Conservation (phyloP, 2,113 vertebrate genomes). For the Ictalurus furcatus region DNA sequence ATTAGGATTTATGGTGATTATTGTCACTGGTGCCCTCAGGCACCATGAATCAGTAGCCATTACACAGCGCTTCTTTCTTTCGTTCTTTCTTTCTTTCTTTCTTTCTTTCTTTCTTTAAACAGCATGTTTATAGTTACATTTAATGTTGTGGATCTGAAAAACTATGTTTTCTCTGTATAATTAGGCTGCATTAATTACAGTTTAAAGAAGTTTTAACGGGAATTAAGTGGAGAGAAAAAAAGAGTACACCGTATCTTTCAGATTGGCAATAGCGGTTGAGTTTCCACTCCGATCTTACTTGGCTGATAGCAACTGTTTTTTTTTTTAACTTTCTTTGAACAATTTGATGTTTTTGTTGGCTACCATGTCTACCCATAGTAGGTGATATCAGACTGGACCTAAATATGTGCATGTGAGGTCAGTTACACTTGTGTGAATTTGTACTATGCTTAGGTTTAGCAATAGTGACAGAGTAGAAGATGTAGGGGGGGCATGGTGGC, state of each 20-base stretch:
- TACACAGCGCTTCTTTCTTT: not conserved
- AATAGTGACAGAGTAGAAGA: not conserved
- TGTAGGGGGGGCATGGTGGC: too few species aligned
- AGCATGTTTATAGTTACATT: not conserved
- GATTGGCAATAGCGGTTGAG: not conserved
- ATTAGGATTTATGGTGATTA: not conserved
- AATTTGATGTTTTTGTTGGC: not conserved
- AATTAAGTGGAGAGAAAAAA: not conserved
- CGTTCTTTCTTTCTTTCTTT: conserved; percentile 7
- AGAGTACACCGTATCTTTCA: too few species aligned
- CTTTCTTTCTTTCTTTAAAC: not conserved
- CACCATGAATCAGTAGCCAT: not conserved
- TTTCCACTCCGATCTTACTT: not conserved
- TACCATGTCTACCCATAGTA: not conserved
- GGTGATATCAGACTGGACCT: not conserved
- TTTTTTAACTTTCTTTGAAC: not conserved
- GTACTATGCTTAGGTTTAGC: not conserved
- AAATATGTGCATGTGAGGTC: not conserved
- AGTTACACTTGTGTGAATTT: not conserved
- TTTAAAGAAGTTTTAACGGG: not conserved
- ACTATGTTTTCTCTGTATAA: not conserved
- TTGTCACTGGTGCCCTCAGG: conserved; percentile 30
- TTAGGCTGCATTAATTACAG: not conserved
- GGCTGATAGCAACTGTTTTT: not conserved
- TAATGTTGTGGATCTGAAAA: not conserved